Base-by-base conservation (phyloP, 1,140 invertebrate species). In the Brevipalpus yothersi region DNA sequence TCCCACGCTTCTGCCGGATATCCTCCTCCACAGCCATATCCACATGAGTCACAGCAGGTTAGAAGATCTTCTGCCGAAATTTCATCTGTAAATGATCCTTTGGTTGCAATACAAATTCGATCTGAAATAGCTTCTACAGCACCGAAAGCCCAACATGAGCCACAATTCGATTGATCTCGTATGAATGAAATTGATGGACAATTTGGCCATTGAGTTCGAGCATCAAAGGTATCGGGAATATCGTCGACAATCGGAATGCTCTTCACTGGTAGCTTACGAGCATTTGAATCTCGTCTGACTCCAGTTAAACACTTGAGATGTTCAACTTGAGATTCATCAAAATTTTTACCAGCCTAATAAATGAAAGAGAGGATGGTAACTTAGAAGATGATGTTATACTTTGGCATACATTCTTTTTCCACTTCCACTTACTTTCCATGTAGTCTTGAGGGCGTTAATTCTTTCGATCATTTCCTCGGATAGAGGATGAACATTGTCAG, bases 61-160 rank as follows among this genome's bases (percentile, higher is more conserved):
- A 91, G 72, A 57, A 93, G 72, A 75, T 94, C 86, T 69, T 92
- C 84, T 40, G 87, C 79, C 1, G 88, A 90, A 58, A 90, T 78
- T 64, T 82, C 78, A 64, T 82, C 79, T 67, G 88, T 77, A 9
- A 75, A 66, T 39, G 76, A 77, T 21, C 80, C 86, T 31, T 82
- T 77, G 0, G 82, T 84, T 63, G 83, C 81, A 63, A 91, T 89
- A 70, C 90, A 95, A 51, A 76, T 77, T 56, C 90, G 75, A 71
- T 95, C 90, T 17, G 86, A 86, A 81, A 94, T 93, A 1, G 88
- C 83, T 72, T 89, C 87, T 1, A 86, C 86, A n/a, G 89, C 86
- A 54, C 85, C 88, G 71, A 90, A 86, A 10, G 86, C 86, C 82
- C 83, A 71, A 59, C 66, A 69, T 58, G 61, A 66, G 53, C 64